Percentiles rank a stretch among this genome's conserved stretches.
Conservation (phyloP, 2,797 vertebrate species). For the Varecia variegata region DNA sequence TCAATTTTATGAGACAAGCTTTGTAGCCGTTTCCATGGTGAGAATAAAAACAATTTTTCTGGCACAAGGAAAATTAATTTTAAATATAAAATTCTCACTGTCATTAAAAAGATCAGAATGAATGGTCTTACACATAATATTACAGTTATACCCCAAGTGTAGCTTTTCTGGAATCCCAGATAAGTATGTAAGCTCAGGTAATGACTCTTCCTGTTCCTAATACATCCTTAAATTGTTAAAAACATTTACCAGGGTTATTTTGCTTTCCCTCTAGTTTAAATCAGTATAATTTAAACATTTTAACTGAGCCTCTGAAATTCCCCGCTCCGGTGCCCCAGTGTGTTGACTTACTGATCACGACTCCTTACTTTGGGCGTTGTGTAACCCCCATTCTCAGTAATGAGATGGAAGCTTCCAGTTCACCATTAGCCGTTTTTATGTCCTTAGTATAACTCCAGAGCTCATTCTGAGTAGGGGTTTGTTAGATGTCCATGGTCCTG, state of each 20-base stretch:
- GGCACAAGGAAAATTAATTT: not conserved
- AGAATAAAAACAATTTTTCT: not conserved
- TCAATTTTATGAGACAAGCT: not conserved
- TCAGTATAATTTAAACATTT: not conserved
- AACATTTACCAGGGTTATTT: not conserved
- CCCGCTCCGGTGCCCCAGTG: not conserved
- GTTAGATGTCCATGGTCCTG: not conserved
- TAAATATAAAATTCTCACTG: not conserved
- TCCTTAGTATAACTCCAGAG: constrained; percentile 17
- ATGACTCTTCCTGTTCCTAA: not conserved
- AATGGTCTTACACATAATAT: not conserved
- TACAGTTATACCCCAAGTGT: not conserved
- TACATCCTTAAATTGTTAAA: not conserved
- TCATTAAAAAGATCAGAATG: not conserved
- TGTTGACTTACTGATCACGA: not conserved
- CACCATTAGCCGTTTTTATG: not conserved
- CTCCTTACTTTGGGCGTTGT: not conserved
- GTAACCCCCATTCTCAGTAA: not conserved
- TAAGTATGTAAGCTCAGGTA: not conserved
- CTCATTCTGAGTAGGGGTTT: not conserved
- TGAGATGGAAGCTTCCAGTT: not conserved
- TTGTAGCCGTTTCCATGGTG: not conserved
- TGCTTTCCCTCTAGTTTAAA: not conserved
- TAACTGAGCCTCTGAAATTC: not conserved
- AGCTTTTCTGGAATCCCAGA: not conserved